These are phyloP conservation scores for Blastobasis lacticolella DNA, from an alignment of 2,888 invertebrate species.

Conservation along the genomic window DNA sequence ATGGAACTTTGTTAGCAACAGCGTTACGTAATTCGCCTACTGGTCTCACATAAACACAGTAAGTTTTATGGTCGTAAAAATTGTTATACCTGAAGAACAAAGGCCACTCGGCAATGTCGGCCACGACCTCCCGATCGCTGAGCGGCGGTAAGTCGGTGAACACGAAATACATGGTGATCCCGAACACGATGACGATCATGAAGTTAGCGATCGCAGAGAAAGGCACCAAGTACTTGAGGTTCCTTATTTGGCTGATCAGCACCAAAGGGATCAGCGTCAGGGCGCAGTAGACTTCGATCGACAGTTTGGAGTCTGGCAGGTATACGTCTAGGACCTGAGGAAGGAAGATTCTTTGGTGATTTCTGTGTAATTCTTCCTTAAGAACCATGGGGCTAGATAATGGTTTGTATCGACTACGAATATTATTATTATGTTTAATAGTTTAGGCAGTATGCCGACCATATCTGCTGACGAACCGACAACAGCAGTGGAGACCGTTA, in stretches of 20 bases:
- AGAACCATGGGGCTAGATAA: too few relatives aligned
- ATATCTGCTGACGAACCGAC: too few relatives aligned
- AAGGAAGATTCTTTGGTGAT: not conserved
- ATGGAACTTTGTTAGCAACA: too few relatives aligned
- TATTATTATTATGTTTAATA: too few relatives aligned
- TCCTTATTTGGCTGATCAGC: conserved; percentile 81
- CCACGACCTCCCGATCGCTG: conserved; percentile 58
- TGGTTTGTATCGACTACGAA: too few relatives aligned
- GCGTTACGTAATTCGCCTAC: too few relatives aligned
- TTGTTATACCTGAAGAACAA: conserved; percentile 81
- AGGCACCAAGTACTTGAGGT: conserved; percentile 88
- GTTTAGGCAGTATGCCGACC: too few relatives aligned
- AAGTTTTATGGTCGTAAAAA: too few relatives aligned
- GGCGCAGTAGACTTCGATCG: conserved; percentile 78
- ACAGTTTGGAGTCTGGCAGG: conserved; percentile 54
- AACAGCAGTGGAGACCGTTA: too few relatives aligned
- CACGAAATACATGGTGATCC: conserved; percentile 87
- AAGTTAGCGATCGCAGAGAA: conserved; percentile 91
- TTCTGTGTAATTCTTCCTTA: too few relatives aligned
- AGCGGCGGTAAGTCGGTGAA: conserved; percentile 70
- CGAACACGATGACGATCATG: conserved; percentile 83
- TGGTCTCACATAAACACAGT: too few relatives aligned
- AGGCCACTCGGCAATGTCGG: conserved; percentile 78
- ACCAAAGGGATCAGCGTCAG: conserved; percentile 80
- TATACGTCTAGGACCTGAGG: conserved; percentile 68